Evolutionary conservation across 2,888 invertebrate species (phyloP).

Genomic region (Aphodius sticticus): DNA sequence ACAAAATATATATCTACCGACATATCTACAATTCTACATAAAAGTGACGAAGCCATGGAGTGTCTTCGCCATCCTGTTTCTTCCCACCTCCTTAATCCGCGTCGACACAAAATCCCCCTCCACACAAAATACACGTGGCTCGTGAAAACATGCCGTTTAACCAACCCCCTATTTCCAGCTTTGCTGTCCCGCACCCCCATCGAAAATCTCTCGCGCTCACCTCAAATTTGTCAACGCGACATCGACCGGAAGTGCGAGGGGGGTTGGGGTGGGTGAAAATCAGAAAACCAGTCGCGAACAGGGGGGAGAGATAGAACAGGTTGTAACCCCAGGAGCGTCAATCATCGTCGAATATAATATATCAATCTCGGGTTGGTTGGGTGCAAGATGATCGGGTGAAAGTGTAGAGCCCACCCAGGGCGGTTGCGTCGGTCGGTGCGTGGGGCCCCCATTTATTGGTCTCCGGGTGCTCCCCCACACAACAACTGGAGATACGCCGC

Average conservation of each 20-base stretch:
- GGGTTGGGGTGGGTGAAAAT: neutral
- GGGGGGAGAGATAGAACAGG: slow-evolving; percentile 22
- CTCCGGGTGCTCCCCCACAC: slow-evolving; percentile 8
- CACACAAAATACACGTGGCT: neutral
- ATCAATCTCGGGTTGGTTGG: slow-evolving; percentile 18
- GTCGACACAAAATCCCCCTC: neutral
- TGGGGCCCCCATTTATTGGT: slow-evolving; percentile 23
- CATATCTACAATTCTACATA: no score
- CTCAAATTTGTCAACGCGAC: slow-evolving; percentile 4
- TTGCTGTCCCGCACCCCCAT: neutral
- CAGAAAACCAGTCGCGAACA: slow-evolving; percentile 10
- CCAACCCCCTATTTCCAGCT: slow-evolving; percentile 14
- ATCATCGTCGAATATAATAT: slow-evolving; percentile 18
- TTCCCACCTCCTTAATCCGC: neutral
- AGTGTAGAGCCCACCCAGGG: slow-evolving; percentile 20
- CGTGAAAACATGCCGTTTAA: slow-evolving; percentile 14
- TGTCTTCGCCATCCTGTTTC: neutral
- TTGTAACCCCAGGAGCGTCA: slow-evolving; percentile 17
- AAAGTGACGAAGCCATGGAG: no score
- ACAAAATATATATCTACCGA: no score
- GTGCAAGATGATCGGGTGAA: slow-evolving; percentile 11
- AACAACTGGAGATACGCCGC: slow-evolving; percentile 19
- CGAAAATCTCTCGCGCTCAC: slow-evolving; percentile 7
- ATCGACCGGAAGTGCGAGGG: neutral
- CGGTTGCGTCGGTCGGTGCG: neutral